These are phyloP conservation scores for Drosophila santomea DNA, from an alignment of 1,140 invertebrate genomes.

Conservation along the genomic window DNA sequence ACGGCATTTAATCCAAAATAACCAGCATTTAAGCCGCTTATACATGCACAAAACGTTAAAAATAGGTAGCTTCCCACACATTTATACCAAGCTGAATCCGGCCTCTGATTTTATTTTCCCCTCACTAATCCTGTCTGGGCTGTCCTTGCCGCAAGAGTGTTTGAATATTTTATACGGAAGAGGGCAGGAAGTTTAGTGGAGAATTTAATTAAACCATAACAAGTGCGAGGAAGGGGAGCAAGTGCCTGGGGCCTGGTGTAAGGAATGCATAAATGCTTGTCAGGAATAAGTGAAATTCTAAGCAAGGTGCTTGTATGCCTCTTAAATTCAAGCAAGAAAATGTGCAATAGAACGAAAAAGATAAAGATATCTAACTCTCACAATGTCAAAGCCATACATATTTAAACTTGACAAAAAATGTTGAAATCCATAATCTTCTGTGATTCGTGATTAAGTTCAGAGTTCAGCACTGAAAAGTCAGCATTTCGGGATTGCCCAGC, in stretches of 20 bases:
- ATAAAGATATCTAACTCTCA: background rate
- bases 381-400: background rate
- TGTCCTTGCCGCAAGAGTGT: conserved; percentile 33
- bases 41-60: conserved; percentile 7
- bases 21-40: conserved; percentile 2
- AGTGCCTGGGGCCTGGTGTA: conserved; percentile 21
- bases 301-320: background rate
- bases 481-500: conserved; percentile 13
- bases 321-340: background rate
- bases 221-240: conserved; percentile 3
- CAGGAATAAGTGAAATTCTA: conserved; percentile 1
- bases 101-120: conserved; percentile 31
- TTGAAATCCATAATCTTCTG: background rate
- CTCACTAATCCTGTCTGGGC: conserved; percentile 39
- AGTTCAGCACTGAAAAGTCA: conserved; percentile 20
- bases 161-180: conserved; percentile 43
- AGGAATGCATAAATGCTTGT: conserved; percentile 38
- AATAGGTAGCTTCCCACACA: background rate
- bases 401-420: background rate
- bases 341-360: background rate
- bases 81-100: conserved; percentile 12
- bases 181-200: conserved; percentile 36
- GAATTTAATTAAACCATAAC: conserved; percentile 50
- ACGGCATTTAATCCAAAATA: conserved; percentile 1
- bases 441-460: conserved; percentile 7